phyloP scores from a whole-genome alignment of 35 echinoderm and acorn worm genomes.

The Ptychodera flava region DNA sequence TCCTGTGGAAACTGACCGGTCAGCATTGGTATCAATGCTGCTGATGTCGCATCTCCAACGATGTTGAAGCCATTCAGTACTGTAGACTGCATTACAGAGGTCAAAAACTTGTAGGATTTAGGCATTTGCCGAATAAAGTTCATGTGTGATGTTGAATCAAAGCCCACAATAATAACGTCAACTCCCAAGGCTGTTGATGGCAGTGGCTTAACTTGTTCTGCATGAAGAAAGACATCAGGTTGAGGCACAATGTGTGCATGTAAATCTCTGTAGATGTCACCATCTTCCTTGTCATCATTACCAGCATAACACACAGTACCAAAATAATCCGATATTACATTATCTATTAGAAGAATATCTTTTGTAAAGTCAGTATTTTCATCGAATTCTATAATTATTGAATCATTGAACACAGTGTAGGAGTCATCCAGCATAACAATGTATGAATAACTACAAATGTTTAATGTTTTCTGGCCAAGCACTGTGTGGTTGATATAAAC shows the following conservation, averaged over 20 bases:
- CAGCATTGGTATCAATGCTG: conserved; percentile 38
- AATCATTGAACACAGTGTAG: background rate
- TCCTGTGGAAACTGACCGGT: conserved; percentile 36
- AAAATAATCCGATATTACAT: background rate
- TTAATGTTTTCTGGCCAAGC: background rate
- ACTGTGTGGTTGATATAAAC: background rate
- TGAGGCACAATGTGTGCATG: conserved; percentile 28
- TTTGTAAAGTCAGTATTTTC: background rate
- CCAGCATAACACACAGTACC: background rate
- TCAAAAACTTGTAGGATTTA: conserved; percentile 17
- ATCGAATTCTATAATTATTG: background rate
- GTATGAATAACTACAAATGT: background rate
- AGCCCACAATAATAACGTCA: conserved; percentile 47
- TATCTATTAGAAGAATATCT: background rate
- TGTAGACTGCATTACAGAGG: conserved; percentile 5
- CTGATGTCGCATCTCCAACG: conserved; percentile 53
- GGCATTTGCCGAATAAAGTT: conserved; percentile 52
- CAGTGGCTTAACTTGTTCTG: background rate
- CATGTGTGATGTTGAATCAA: conserved; percentile 52
- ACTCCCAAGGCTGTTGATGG: conserved; percentile 17
- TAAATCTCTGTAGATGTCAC: background rate
- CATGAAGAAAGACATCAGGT: conserved; percentile 6
- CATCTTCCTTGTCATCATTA: background rate
- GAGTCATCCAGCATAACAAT: background rate
- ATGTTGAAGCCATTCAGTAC: conserved; percentile 52